Conservation (phyloP, 23 tunicate genomes). For the Styela clava region DNA sequence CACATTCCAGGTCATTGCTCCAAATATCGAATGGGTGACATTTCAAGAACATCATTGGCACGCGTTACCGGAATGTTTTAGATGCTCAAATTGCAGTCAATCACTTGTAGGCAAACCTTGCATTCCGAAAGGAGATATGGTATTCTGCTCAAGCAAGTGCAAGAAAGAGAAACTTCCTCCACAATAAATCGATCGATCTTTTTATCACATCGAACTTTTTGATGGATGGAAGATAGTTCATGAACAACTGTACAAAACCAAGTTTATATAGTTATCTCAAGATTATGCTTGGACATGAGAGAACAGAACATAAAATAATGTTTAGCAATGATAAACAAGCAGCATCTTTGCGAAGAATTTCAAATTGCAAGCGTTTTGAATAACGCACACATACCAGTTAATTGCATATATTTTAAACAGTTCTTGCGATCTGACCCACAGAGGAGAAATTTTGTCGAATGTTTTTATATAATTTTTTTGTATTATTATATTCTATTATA, state of each 20-base stretch:
- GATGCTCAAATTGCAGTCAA: conserved; percentile 60
- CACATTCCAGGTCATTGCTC: conserved; percentile 45
- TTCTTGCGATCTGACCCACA: no score
- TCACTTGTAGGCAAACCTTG: conserved; percentile 88
- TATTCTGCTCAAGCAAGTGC: conserved; percentile 91
- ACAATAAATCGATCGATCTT: no score
- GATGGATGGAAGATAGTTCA: not conserved
- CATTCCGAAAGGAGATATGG: conserved; percentile 86
- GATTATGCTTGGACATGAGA: not conserved
- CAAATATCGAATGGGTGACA: conserved; percentile 94
- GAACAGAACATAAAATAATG: no score
- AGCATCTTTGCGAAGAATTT: no score
- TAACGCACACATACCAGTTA: no score
- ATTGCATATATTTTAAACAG: no score
- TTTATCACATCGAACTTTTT: not conserved
- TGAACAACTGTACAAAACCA: not conserved
- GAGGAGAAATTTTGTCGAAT: no score
- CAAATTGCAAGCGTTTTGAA: no score
- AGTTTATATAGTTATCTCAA: not conserved
- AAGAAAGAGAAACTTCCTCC: conserved; percentile 37
- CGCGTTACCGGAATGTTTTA: conserved; percentile 76
- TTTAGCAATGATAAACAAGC: no score
- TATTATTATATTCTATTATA: no score
- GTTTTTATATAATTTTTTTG: no score
- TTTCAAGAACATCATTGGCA: conserved; percentile 93